Percentiles rank a stretch among this genome's conserved stretches.
Evolutionary conservation across 2,797 vertebrate species (phyloP).

Genomic region (Triplophysa bombifrons): DNA sequence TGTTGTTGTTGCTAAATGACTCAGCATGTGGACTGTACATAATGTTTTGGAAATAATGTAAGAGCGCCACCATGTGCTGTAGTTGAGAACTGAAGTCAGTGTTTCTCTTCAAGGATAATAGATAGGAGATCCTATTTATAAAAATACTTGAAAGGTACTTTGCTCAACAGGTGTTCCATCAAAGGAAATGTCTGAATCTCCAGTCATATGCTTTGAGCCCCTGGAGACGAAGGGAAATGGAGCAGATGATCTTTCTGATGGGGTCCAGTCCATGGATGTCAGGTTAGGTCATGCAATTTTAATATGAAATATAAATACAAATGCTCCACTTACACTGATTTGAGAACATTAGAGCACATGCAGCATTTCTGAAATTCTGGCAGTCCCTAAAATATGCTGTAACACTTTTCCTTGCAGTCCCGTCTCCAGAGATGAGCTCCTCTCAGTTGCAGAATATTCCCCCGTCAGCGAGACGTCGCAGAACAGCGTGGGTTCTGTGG

Average conservation of each 20-base stretch:
- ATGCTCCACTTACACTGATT: not conserved
- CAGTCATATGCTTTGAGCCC: conserved; percentile 81
- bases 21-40: conserved; percentile 61
- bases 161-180: conserved; percentile 29
- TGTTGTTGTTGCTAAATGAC: conserved; percentile 66
- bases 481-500: conserved; percentile 82
- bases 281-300: conserved; percentile 75
- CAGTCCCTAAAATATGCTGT: conserved; percentile 32
- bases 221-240: conserved; percentile 84
- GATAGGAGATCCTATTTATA: not conserved
- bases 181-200: conserved; percentile 52
- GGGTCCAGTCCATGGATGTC: conserved; percentile 98
- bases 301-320: not conserved
- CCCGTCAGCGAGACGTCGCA: conserved; percentile 88
- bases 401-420: conserved; percentile 79
- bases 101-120: conserved; percentile 8
- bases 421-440: conserved; percentile 93
- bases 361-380: not conserved
- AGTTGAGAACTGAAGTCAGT: not conserved
- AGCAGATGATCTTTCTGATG: conserved; percentile 90
- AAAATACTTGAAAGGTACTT: not conserved
- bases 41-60: not conserved
- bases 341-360: not conserved
- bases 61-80: conserved; percentile 57
- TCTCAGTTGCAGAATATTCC: conserved; percentile 91